phyloP scores from a whole-genome alignment of 1,140 invertebrate genomes.

The Galendromus occidentalis region DNA sequence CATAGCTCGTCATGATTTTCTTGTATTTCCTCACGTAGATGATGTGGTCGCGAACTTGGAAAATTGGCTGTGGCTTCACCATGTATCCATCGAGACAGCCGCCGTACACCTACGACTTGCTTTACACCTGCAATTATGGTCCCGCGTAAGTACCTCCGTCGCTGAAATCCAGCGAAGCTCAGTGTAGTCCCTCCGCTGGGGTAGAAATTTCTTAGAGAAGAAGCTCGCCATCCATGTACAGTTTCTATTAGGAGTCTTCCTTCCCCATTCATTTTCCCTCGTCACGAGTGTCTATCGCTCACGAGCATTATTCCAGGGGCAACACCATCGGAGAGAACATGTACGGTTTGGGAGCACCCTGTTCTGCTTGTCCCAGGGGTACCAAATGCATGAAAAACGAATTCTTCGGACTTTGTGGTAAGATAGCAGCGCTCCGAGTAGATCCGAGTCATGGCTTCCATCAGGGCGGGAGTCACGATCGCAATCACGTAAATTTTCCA shows the following conservation, averaged over 20 bases:
- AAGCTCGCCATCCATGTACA: too few species aligned
- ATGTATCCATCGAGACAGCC: conserved; percentile 12
- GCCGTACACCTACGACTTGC: conserved; percentile 14
- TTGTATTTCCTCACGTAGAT: conserved; percentile 8
- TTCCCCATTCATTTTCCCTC: too few species aligned
- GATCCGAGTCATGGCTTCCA: background rate
- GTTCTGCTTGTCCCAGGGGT: background rate
- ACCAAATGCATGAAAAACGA: conserved; percentile 8
- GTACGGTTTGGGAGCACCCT: background rate
- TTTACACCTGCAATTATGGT: conserved; percentile 21
- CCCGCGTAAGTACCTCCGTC: conserved; percentile 16
- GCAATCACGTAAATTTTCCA: background rate
- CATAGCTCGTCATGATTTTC: too few species aligned
- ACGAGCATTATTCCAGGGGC: background rate
- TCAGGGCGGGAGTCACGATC: background rate
- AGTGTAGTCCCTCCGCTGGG: too few species aligned
- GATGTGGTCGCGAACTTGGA: conserved; percentile 17
- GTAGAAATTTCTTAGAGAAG: too few species aligned
- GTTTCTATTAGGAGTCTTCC: too few species aligned
- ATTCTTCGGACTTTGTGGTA: conserved; percentile 2
- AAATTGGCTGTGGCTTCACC: conserved; percentile 19
- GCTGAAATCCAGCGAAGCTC: too few species aligned
- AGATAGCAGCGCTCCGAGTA: background rate
- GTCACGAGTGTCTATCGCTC: too few species aligned
- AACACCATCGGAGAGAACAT: background rate